Evolutionary conservation across 2,797 vertebrate species (phyloP).

Genomic region (Platyrinchus mystaceus): DNA sequence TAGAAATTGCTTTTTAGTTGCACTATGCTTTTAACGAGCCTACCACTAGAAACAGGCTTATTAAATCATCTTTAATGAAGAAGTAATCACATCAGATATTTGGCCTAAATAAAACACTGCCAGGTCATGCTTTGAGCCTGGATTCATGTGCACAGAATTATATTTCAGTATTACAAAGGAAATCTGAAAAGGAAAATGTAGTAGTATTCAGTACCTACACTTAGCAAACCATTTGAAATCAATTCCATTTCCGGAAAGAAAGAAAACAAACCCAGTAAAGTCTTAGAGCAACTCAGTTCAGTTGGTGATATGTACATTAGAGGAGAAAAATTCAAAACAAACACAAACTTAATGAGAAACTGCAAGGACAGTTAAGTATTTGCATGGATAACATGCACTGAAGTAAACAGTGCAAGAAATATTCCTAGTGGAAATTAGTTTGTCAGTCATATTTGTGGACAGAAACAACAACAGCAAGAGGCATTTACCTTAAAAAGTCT

Average conservation of each 20-base stretch:
- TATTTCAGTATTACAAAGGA: neutral
- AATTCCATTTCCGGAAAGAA: neutral
- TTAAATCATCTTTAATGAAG: neutral
- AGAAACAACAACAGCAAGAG: neutral
- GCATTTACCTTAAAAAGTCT: conserved; percentile 90
- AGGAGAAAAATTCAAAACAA: neutral
- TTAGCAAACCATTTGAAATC: neutral
- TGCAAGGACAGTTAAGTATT: neutral
- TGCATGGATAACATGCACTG: neutral
- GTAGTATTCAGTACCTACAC: neutral
- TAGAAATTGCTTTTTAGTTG: neutral
- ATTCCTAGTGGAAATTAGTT: neutral
- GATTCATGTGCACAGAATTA: neutral
- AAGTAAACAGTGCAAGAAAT: neutral
- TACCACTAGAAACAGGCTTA: neutral
- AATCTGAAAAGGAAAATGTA: neutral
- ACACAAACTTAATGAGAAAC: neutral
- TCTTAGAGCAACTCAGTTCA: neutral
- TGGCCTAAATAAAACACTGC: neutral
- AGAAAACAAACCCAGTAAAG: neutral
- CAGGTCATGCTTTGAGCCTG: neutral
- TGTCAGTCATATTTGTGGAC: neutral
- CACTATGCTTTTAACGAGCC: neutral
- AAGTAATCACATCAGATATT: neutral
- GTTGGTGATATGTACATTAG: neutral